phyloP scores from a whole-genome alignment of 2,797 vertebrate species.

The Sphaeramia orbicularis region DNA sequence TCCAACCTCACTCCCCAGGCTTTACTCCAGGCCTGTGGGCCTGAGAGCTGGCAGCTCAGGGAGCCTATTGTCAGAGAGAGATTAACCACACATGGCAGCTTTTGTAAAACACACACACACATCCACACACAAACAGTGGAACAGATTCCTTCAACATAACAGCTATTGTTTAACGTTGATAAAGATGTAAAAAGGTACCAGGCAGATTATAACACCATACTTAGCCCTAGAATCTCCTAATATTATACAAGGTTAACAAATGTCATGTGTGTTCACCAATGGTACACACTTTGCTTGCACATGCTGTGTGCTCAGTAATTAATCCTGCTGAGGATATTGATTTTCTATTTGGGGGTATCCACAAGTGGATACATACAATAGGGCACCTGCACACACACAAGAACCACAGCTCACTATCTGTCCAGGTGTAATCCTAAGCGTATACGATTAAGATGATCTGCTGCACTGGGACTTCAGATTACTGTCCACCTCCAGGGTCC shows the following conservation, averaged over 20 bases:
- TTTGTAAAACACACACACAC: conserved; percentile 57
- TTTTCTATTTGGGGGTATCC: conserved; percentile 67
- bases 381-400: conserved; percentile 8
- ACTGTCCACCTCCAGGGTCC: conserved; percentile 13
- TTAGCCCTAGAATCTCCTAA: conserved; percentile 24
- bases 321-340: conserved; percentile 66
- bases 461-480: conserved; percentile 28
- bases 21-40: conserved; percentile 74
- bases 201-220: conserved; percentile 15
- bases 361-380: conserved; percentile 58
- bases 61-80: conserved; percentile 74
- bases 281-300: conserved; percentile 19
- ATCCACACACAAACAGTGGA: conserved; percentile 17
- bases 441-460: conserved; percentile 72
- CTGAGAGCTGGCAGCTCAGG: conserved; percentile 71
- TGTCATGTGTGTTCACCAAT: conserved; percentile 35
- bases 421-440: conserved; percentile 66
- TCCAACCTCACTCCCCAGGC: conserved; percentile 75
- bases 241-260: conserved; percentile 47
- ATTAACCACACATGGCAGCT: conserved; percentile 78
- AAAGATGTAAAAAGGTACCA: conserved; percentile 44
- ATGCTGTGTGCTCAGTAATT: conserved; percentile 54
- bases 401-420: conserved; percentile 3
- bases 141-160: conserved; percentile 51
- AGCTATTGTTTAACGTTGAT: conserved; percentile 59